These are phyloP conservation scores for Lanius collurio DNA, from an alignment of 2,113 vertebrate species.

Conservation along the genomic window DNA sequence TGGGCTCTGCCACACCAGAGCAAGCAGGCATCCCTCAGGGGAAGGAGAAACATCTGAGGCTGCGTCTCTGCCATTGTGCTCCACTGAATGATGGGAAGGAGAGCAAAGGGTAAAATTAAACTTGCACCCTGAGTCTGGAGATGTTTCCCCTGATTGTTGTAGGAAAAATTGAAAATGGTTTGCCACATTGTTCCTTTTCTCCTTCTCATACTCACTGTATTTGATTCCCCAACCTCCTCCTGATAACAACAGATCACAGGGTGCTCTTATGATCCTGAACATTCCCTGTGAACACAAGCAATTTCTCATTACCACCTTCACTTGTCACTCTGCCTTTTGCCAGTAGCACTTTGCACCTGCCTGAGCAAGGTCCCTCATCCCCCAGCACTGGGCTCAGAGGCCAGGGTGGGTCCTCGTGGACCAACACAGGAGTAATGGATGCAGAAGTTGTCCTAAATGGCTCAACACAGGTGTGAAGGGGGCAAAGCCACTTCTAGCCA, in stretches of 20 bases:
- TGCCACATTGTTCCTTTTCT: neutral
- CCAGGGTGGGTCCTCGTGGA: neutral
- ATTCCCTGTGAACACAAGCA: neutral
- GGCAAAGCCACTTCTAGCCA: neutral
- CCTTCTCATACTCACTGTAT: neutral
- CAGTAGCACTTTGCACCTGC: neutral
- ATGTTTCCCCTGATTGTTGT: slow-evolving; percentile 21
- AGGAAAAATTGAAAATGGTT: neutral
- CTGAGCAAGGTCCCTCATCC: neutral
- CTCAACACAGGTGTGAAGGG: neutral
- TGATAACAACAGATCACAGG: neutral
- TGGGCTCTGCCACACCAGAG: neutral
- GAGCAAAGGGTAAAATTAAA: neutral
- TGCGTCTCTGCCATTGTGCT: neutral
- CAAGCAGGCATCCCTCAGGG: neutral
- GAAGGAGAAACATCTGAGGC: neutral
- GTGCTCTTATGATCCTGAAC: neutral
- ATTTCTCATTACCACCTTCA: neutral
- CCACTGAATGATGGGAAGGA: neutral
- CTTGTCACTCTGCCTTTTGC: neutral
- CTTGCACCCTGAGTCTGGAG: neutral
- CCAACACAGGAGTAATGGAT: fast-evolving
- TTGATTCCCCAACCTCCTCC: neutral
- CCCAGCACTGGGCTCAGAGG: neutral
- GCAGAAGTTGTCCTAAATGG: neutral